Evolutionary conservation across 2,888 invertebrate species (phyloP), one percentile per base, ranked within the genome.

Genomic region (Cosmopolites sordidus): DNA sequence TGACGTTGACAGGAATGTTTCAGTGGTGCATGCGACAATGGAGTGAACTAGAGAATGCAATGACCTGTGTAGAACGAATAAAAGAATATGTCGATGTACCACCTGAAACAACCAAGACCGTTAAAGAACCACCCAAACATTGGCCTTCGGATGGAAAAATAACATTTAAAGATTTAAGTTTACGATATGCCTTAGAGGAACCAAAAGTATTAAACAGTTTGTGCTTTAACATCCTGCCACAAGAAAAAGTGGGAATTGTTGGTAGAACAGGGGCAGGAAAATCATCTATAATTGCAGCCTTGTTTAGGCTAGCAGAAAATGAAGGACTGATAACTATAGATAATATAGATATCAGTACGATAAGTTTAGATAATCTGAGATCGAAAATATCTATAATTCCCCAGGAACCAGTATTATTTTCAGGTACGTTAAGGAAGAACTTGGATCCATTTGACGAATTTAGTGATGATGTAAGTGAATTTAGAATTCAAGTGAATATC

Each of bases 51-150:
- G 70, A 71, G 69, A 92, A 90, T 66, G 87, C 85, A 63, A 89
- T 92, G 89, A 92, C 89, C 8, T 86, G 89, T 8, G 95, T 96
- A 0, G 96, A 97, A 74, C 82, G 94, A 72, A 80, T 89, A n/a
- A 63, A 89, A 4, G 92, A 93, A 66, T 95, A 93, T 68, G 82
- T 83, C 0, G 79, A 83, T 29, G 70, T 92, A 2, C 80, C 83
- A 1, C 63, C 82, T 0, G 87, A 87, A 61, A 33, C 38, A 9
- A 59, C 60, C 43, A 47, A 43, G 11, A 40, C 16, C 3, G 27
- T 46, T 11, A 55, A 48, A 49, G 45, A 58, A 16, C 59, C 60
- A 6, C 51, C 56, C 1, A 58, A 56, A 46, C 16, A 78, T 0
- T 91, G 91, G 91, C 90, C 91, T 0, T 75, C 79, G 33, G 69